A percentile compares a stretch with the other conserved stretches of the same genome.
Conservation (phyloP, 2,888 invertebrate species). For the Criorhina ranunculi region DNA sequence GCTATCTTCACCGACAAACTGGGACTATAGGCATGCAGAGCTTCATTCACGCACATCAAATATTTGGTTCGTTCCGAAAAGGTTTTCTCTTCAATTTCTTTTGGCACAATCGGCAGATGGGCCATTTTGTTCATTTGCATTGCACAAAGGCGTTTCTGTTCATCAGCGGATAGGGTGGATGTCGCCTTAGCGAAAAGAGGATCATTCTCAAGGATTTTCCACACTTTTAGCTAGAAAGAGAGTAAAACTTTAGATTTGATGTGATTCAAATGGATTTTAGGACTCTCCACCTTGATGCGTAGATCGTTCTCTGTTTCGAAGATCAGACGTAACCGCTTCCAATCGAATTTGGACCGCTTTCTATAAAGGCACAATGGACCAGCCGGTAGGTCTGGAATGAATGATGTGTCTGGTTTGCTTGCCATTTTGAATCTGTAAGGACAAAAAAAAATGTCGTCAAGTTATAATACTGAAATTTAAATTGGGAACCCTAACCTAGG, state of each 20-base stretch:
- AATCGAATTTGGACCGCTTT: slow-evolving; percentile 92
- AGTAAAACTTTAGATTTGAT: slow-evolving; percentile 58
- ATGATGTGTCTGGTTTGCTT: slow-evolving; percentile 85
- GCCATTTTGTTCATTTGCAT: slow-evolving; percentile 88
- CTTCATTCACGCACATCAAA: slow-evolving; percentile 91
- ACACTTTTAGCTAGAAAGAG: slow-evolving; percentile 89
- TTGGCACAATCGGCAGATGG: slow-evolving; percentile 88
- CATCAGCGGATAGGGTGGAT: slow-evolving; percentile 88
- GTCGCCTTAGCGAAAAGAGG: slow-evolving; percentile 90
- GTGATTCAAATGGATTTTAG: not conserved
- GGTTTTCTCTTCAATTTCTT: slow-evolving; percentile 86
- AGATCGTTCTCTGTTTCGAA: slow-evolving; percentile 92
- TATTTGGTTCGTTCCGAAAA: slow-evolving; percentile 89
- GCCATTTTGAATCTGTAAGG: slow-evolving; percentile 78
- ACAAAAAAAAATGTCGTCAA: slow-evolving; percentile 6
- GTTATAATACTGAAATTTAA: not conserved
- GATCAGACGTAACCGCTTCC: slow-evolving; percentile 92
- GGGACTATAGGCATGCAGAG: slow-evolving; percentile 89
- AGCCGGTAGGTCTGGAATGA: slow-evolving; percentile 88
- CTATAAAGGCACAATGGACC: slow-evolving; percentile 92
- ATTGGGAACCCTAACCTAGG: too few relatives aligned
- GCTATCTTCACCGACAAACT: slow-evolving; percentile 92
- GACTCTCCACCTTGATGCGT: slow-evolving; percentile 90
- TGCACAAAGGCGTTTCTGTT: slow-evolving; percentile 90
- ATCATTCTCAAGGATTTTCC: slow-evolving; percentile 91